Percentiles rank a stretch among this genome's conserved stretches.
phyloP scores from a whole-genome alignment of 2,888 invertebrate species.

The Phorcus lineatus region DNA sequence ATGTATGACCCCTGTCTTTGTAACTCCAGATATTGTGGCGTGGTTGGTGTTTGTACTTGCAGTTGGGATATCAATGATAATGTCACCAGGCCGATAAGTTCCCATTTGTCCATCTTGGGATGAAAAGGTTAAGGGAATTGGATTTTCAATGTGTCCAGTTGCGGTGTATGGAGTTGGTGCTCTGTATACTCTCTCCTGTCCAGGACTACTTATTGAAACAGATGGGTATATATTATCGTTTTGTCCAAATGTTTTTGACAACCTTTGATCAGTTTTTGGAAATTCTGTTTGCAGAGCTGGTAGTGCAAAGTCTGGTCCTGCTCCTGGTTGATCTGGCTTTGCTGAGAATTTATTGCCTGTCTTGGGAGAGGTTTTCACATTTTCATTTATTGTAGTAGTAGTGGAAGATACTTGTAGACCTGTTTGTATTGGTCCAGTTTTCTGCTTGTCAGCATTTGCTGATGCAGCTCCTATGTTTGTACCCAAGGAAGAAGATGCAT shows the following conservation, averaged over 20 bases:
- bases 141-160: not conserved
- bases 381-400: too few relatives aligned
- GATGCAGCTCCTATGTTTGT: too few relatives aligned
- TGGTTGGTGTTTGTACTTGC: not conserved
- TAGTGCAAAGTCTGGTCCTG: too few relatives aligned
- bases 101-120: not conserved
- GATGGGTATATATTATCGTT: too few relatives aligned
- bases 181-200: not conserved
- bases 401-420: too few relatives aligned
- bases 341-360: too few relatives aligned
- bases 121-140: not conserved
- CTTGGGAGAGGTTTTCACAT: too few relatives aligned
- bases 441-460: too few relatives aligned
- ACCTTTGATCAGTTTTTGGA: not conserved
- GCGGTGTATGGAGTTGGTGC: not conserved
- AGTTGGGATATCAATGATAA: not conserved
- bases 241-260: not conserved
- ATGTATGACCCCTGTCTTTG: not conserved
- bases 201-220: too few relatives aligned
- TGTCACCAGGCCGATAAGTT: not conserved
- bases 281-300: not conserved
- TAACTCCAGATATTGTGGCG: not conserved
- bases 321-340: too few relatives aligned
- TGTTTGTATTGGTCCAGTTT: too few relatives aligned
- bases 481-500: too few relatives aligned